Evolutionary conservation across 2,888 invertebrate genomes (phyloP).

Genomic region (Ochropacha duplaris): DNA sequence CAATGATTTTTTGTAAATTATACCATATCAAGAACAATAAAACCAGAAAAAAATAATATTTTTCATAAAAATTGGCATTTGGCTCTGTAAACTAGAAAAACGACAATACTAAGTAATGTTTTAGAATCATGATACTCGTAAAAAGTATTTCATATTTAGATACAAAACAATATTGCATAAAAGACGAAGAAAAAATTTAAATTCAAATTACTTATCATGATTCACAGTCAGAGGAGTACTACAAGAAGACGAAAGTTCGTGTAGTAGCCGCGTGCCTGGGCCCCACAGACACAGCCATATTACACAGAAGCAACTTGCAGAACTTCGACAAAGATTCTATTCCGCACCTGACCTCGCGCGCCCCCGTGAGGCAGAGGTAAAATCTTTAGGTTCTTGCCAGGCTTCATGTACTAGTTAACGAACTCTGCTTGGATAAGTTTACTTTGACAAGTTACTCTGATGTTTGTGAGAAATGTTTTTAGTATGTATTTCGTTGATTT

Average conservation of each 20-base stretch:
- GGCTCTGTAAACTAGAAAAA: too few relatives aligned
- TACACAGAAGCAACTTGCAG: conserved; percentile 51
- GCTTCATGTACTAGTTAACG: not conserved
- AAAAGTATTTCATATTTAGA: too few relatives aligned
- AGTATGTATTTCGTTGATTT: too few relatives aligned
- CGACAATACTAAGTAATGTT: too few relatives aligned
- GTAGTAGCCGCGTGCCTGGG: conserved; percentile 70
- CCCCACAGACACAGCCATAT: conserved; percentile 70
- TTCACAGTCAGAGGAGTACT: conserved; percentile 48
- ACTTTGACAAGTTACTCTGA: not conserved
- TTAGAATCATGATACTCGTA: too few relatives aligned
- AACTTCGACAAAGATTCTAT: conserved; percentile 47
- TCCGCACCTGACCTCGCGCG: conserved; percentile 42
- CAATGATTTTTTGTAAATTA: too few relatives aligned
- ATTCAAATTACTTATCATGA: conserved; percentile 6
- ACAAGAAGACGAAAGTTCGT: conserved; percentile 55
- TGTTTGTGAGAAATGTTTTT: not conserved
- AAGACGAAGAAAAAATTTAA: not conserved
- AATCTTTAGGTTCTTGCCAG: conserved; percentile 9
- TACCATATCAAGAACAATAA: too few relatives aligned
- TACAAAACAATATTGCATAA: too few relatives aligned
- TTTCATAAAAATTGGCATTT: too few relatives aligned
- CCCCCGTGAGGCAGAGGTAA: conserved; percentile 64
- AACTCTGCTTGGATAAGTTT: not conserved
- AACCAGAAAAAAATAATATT: too few relatives aligned